Base-by-base conservation (phyloP, 1,140 invertebrate genomes). In the Eciton burchellii region DNA sequence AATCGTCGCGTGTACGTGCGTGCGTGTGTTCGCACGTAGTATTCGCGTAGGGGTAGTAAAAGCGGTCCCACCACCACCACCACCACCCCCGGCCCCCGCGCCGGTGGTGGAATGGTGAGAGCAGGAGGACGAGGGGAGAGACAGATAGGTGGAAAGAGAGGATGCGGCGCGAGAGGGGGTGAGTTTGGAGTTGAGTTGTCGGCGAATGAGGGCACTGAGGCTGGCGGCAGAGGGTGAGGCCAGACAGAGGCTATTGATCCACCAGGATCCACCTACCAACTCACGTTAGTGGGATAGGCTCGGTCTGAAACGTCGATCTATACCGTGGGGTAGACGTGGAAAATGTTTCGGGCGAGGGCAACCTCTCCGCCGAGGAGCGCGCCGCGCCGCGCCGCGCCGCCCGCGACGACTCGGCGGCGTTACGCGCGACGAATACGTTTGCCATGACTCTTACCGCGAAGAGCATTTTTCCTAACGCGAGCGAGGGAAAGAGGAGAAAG, bases 231-330 rank as follows among this genome's bases (percentile, higher is more conserved):
- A 91, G 92, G 92, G 91, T 92, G 92, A 93, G 91, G 91, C 92
- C 91, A 93, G 92, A 93, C 91, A 92, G 90, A 90, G 91, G 91
- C 91, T 93, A 93, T 93, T 93, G 92, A 93, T 93, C 92, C 89
- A 86, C 56, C 82, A 91, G 91, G 90, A 91, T 92, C 87, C 90
- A 89, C 89, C 91, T 89, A 89, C 90, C 89, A 89, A 88, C 82
- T 87, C 83, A 82, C 87, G 81, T 85, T 90, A 90, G 90, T 90
- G 88, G 90, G 90, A 90, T 91, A 91, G 89, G 90, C 86, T 91
- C 89, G 89, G 90, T 86, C 85, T 91, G 86, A 88, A 88, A 83
- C 81, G 87, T 85, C 86, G 84, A 88, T 84, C 86, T 81, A 85
- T 79, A 71, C 86, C 54, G 41, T 71, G 54, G 49, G 72, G 66